Base-by-base conservation (phyloP, 2,113 vertebrate genomes). In the Ceyx cyanopectus region DNA sequence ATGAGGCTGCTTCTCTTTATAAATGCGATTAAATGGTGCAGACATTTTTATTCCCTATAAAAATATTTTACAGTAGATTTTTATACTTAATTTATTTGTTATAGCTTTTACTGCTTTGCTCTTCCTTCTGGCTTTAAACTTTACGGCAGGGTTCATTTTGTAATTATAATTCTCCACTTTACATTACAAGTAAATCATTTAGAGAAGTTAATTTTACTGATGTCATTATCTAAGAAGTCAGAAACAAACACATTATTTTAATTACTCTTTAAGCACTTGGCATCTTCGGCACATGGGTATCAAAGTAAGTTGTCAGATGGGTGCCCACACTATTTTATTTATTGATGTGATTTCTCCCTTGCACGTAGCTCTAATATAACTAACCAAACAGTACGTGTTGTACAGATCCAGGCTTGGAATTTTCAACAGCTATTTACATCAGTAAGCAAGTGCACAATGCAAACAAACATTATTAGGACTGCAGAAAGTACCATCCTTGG, bases 221-320 rank as follows among this genome's bases (percentile, higher is more conserved):
- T 92, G 69, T 90, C 84, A 85, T 92, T 92, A 93, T 89, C 90
- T 68, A 92, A 96, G 91, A 91, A 93, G 73, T 93, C 69, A 93
- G 95, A 96, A 95, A 96, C 85, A 97, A 95, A 94, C 87, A 96
- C 84, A 94, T 96, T 95, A 96, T 94, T 96, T 96, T 96, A 96
- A 97, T 95, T 95, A 93, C 95, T 94, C 85, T 89, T 96, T 92
- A 93, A 95, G 91, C 79, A 89, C 87, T 95, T 92, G 82, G 79
- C 89, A 92, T 89, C 93, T 94, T 95, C 12, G 1, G 79, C 85
- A 87, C 70, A 40, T 40, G 5, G 3, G 29, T 57, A 75, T 22
- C 50, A 51, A 95, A 93, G 81, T 40, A 86, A 63, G 67, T 73
- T 92, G 72, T 90, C 89, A 37, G 89, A 92, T 95, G 92, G 72